A percentile compares a stretch with the other conserved stretches of the same genome.
These are phyloP conservation scores for Dipodomys ordii DNA, from an alignment of 2,113 vertebrate genomes.

Conservation along the genomic window DNA sequence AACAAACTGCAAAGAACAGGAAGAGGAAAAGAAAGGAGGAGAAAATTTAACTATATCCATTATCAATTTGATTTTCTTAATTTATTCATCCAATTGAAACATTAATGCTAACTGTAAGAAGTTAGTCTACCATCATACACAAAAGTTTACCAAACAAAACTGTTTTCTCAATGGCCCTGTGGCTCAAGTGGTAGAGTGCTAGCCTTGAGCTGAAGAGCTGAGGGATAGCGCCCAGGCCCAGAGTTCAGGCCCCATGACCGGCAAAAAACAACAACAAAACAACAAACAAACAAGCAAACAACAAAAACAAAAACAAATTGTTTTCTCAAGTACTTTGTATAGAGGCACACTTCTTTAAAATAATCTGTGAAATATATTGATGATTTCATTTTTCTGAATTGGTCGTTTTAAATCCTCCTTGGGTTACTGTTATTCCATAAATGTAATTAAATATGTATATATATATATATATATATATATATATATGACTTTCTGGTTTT, in stretches of 20 bases:
- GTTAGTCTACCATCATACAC: background rate
- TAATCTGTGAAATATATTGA: background rate
- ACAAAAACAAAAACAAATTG: background rate
- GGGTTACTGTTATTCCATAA: background rate
- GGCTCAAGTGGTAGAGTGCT: no score
- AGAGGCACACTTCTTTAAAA: slow-evolving; percentile 17
- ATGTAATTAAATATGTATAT: no score
- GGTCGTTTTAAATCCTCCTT: slow-evolving; percentile 17
- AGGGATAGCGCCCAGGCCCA: no score
- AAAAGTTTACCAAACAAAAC: slow-evolving; percentile 40
- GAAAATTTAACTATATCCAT: background rate
- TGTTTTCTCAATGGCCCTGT: background rate
- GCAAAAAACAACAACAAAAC: no score
- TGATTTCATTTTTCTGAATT: slow-evolving; percentile 42
- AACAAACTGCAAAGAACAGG: no score
- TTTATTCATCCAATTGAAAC: slow-evolving; percentile 35
- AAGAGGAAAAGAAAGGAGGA: background rate
- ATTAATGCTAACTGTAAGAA: background rate
- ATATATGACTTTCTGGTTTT: no score
- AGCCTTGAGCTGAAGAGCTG: no score
- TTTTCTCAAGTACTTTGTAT: slow-evolving; percentile 38
- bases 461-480: background rate
- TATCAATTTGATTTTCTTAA: slow-evolving; percentile 34
- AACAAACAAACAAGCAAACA: no score
- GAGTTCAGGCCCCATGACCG: no score